Base-by-base conservation (phyloP, 2,113 vertebrate genomes). In the Glaucomys volans region DNA sequence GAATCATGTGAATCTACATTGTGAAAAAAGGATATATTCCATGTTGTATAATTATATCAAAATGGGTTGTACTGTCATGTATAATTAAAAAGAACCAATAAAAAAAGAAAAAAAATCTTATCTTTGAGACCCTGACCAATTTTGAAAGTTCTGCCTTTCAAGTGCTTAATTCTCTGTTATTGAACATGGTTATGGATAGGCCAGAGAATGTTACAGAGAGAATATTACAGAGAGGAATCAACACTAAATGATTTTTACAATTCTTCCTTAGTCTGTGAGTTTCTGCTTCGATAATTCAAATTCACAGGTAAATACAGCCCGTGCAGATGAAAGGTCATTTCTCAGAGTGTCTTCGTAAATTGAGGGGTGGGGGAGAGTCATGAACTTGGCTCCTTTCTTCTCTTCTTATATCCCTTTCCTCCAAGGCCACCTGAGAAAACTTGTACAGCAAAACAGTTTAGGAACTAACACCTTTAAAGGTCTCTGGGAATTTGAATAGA, bases 401-500 rank as follows among this genome's bases (percentile, higher is more conserved):
- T 91, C 12, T 80, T 92, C 37, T 86, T 86, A 32, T 57, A 89
- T 83, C 17, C 52, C 18, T 93, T 85, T 80, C 10, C 37, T 76
- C 64, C 69, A 74, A 82, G 87, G 28, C 86, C 90, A 80, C 74
- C 47, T 86, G 64, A 89, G 83, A 93, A 96, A 57, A 14, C 37
- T 80, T 52, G 37, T 3, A 67, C 20, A 50, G 50, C 89, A 71
- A 91, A 94, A 69, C 9, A 37, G n/a, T 95, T 92, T 47, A 87
- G 44, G 64, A 96, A 82, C 79, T 74, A 96, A 89, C 66, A 92
- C 64, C 57, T 94, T 96, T 92, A 90, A 95, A 94, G 71, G 83
- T 97, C 79, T 91, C 47, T 80, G 62, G 54, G 37, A 91, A 96
- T 95, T 96, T 94, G 57, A 97, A 95, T 96, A 84, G 69, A 94